Base-by-base conservation (phyloP, 2,888 invertebrate species). In the Hyposoter didymator region DNA sequence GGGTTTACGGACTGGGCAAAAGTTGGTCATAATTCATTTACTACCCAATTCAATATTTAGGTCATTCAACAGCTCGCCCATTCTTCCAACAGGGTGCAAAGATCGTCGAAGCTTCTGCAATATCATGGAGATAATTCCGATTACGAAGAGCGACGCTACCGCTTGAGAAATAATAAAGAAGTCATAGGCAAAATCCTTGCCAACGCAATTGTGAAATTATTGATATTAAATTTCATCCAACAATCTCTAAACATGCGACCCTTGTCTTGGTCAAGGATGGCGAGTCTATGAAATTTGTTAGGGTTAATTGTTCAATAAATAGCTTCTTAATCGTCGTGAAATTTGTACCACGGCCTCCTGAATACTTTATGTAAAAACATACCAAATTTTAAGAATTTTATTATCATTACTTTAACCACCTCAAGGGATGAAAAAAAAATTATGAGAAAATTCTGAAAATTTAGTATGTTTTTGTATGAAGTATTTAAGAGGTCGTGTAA, bases 11-110 rank as follows among this genome's bases (percentile, higher is more conserved):
- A 74, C 69, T 74, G 67, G 67, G 45, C 39, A 3, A 67, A 74
- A 74, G 28, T 66, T 72, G 32, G 10, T 76, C 52, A 45, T 55
- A 64, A 82, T 78, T 66, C 43, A 78, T 49, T 72, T 43, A 49
- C 45, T n/a, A 28, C 28, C 39, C 73, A 39, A 22, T n/a, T 8
- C 55, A 4, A 55, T 45, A 83, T 72, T 47, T 73, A 55, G 55
- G 72, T 72, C 78, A 45, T 28, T 39, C 22, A 62, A 47, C 22
- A 52, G 39, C 17, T 39, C 0, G 28, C 35, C 28, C 49, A 70
- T 70, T 45, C 49, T 49, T 70, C 4, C 17, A n/a, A 17, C 28
- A 32, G 19, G 12, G 43, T 43, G 22, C 1, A 67, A 67, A 49
- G 17, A 49, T 32, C 10, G n/a, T 49, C 17, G 7, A 49, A 35